phyloP scores from a whole-genome alignment of 2,113 vertebrate species.

The Hippocampus zosterae region DNA sequence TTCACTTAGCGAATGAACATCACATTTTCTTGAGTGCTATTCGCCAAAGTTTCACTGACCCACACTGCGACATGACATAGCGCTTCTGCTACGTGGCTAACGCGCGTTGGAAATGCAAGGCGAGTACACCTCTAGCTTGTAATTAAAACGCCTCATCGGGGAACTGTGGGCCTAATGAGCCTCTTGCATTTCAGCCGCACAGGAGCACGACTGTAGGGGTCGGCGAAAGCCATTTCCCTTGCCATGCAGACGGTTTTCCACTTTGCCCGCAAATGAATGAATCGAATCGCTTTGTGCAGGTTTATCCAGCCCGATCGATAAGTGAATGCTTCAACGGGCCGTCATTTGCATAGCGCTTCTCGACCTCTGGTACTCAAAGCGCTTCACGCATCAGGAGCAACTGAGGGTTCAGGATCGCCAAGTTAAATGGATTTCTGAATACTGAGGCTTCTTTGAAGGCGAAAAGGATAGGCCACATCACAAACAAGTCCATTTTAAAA shows the following conservation, averaged over 20 bases:
- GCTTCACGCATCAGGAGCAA: too few species aligned
- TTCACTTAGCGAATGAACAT: too few species aligned
- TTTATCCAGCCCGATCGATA: background rate
- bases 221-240: constrained; percentile 27
- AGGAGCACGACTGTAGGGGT: constrained; percentile 44
- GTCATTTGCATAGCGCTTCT: too few species aligned
- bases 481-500: background rate
- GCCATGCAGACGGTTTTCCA: constrained; percentile 38
- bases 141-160: constrained; percentile 66
- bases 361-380: too few species aligned
- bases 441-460: too few species aligned
- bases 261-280: constrained; percentile 46
- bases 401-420: too few species aligned
- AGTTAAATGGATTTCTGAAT: too few species aligned
- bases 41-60: background rate
- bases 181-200: constrained; percentile 52
- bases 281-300: constrained; percentile 26
- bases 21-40: constrained; percentile 6
- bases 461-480: too few species aligned
- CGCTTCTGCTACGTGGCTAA: constrained; percentile 21
- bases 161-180: constrained; percentile 56
- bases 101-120: constrained; percentile 48
- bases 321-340: background rate
- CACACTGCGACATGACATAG: constrained; percentile 16
- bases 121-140: constrained; percentile 52